phyloP scores from a whole-genome alignment of 2,113 vertebrate species.

The Actenoides hombroni region DNA sequence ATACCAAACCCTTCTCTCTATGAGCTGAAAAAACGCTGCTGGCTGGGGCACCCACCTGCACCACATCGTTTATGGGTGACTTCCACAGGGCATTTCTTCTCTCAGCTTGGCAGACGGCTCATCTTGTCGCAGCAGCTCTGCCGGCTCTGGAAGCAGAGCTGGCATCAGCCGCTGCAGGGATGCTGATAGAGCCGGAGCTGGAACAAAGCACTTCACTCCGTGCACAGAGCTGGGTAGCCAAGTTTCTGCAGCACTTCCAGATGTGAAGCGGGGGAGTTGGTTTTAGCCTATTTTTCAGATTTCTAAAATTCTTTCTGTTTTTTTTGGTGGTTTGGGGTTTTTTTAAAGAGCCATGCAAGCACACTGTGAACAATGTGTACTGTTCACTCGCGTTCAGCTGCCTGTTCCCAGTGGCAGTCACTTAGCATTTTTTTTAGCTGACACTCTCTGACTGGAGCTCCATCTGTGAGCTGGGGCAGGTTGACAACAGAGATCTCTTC shows the following conservation, averaged over 20 bases:
- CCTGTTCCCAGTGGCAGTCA: background rate
- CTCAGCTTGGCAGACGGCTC: background rate
- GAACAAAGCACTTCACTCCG: background rate
- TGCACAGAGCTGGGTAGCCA: background rate
- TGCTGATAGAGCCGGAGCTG: background rate
- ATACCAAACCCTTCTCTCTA: background rate
- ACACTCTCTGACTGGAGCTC: background rate
- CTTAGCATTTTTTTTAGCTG: background rate
- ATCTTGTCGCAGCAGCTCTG: fast-evolving
- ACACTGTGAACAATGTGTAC: background rate
- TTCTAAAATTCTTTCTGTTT: background rate
- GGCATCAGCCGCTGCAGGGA: fast-evolving
- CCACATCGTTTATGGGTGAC: fast-evolving
- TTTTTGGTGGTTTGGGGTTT: too few species aligned
- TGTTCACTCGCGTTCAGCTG: background rate
- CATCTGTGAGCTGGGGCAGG: background rate
- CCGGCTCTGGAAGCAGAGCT: background rate
- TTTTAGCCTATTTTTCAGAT: background rate
- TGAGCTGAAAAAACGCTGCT: background rate
- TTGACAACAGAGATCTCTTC: background rate
- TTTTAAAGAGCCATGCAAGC: background rate
- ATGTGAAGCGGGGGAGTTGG: background rate
- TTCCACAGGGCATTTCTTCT: background rate
- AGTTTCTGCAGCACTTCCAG: conserved; percentile 24
- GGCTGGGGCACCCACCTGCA: background rate